A percentile compares a stretch with the other conserved stretches of the same genome.
Conservation (phyloP, 2,888 invertebrate genomes). For the Lycaena phlaeas region DNA sequence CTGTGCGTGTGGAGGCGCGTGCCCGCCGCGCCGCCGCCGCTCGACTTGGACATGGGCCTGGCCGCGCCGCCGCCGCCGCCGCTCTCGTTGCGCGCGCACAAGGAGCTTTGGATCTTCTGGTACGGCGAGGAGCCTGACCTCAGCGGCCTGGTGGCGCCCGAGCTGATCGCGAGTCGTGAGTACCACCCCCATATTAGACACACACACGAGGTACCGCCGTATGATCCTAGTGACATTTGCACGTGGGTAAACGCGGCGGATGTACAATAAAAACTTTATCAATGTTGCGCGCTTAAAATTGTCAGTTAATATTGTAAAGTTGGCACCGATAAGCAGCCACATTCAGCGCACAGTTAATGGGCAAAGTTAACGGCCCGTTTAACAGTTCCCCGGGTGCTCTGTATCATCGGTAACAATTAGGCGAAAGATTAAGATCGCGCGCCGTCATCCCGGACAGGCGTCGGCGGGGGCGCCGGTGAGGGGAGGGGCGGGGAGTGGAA, state of each 20-base stretch:
- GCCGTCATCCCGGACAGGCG: constrained; percentile 32
- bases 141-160: constrained; percentile 85
- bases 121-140: constrained; percentile 98
- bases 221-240: background rate
- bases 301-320: background rate
- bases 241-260: background rate
- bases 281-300: background rate
- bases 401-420: constrained; percentile 47
- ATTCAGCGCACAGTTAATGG: constrained; percentile 30
- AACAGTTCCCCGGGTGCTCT: constrained; percentile 34
- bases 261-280: background rate
- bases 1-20: constrained; percentile 98
- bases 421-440: constrained; percentile 46
- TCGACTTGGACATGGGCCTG: constrained; percentile 66
- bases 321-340: background rate
- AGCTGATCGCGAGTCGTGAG: constrained; percentile 90
- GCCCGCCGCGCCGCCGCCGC: constrained; percentile 67
- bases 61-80: constrained; percentile 80
- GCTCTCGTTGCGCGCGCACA: constrained; percentile 87
- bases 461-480: too few species aligned
- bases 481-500: constrained; percentile 18
- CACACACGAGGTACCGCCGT: background rate
- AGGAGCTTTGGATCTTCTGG: constrained; percentile 99
- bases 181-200: constrained; percentile 27
- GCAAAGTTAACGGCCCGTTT: constrained; percentile 55